Evolutionary conservation across 2,113 vertebrate species (phyloP), one percentile per base, ranked within the genome.

Genomic region (Elanoides forficatus): DNA sequence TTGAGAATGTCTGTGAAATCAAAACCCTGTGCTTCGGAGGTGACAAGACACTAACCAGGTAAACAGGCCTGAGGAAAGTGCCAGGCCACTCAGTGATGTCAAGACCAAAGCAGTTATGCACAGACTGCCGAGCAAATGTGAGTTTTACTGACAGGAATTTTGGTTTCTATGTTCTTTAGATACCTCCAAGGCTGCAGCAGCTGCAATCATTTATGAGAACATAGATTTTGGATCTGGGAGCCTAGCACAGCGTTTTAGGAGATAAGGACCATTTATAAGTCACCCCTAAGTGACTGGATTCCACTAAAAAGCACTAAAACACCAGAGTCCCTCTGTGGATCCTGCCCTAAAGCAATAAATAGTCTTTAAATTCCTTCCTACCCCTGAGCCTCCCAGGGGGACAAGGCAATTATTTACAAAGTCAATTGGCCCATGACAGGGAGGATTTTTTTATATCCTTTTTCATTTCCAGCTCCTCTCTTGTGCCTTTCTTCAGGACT

Each of bases 391-490:
- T 48, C 84, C 87, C 72, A 71, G 78, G 81, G 75, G 86, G 48
- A 53, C 47, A 72, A 74, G 42, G 90, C 80, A 96, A 83, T 98
- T 98, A 97, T 98, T 98, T 98, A 95, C 93, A 89, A 93, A 97
- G 86, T 90, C 95, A 97, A 91, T 83, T 88, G 96, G 72, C 48
- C 88, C 9, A 0, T 91, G 80, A 95, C 87, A 97, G 32, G 32
- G 23, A 92, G 76, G 72, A 56, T 79, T 94, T 63, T 97, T 96
- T 81, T 74, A 70, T 55, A 89, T 52, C 34, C 45, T 81, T 89
- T 79, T 92, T 58, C 50, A 85, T 43, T 88, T 68, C 45, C 11
- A 72, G 78, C 20, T 97, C 68, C 47, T 78, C 36, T 95, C 81
- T 81, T 34, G 23, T 80, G 78, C 21, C 71, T 94, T 97, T 98